Conservation (phyloP, 2,888 invertebrate species). For the Sinopyrophorus schimmeli region DNA sequence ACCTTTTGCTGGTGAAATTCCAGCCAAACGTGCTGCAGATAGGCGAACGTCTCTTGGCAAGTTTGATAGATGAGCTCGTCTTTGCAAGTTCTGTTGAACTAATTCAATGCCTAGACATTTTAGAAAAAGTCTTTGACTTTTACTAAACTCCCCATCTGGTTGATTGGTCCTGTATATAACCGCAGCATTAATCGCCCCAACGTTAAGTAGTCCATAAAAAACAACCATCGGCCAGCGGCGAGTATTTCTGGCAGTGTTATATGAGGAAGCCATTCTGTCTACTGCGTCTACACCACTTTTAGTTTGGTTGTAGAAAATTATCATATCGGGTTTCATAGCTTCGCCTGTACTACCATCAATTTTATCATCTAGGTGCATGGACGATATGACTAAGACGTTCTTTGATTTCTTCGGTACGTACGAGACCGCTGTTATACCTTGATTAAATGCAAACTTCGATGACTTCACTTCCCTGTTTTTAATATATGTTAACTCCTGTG, state of each 20-base stretch:
- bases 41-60: neutral
- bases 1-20: too few species aligned
- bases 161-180: conserved; percentile 7
- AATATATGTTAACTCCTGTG: neutral
- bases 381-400: conserved; percentile 13
- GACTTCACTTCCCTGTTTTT: conserved; percentile 7
- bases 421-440: conserved; percentile 2
- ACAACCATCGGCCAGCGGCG: conserved; percentile 17
- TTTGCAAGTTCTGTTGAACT: neutral
- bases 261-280: neutral
- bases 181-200: conserved; percentile 9
- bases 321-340: conserved; percentile 10
- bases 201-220: conserved; percentile 12
- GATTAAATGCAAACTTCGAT: conserved; percentile 1
- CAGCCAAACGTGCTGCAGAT: conserved; percentile 4
- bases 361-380: conserved; percentile 8
- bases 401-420: conserved; percentile 14
- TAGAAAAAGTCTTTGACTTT: conserved; percentile 6
- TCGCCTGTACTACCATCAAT: conserved; percentile 4
- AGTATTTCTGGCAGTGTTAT: conserved; percentile 11
- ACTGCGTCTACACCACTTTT: conserved; percentile 5
- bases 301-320: conserved; percentile 12
- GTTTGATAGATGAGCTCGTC: neutral
- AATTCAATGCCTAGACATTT: neutral
- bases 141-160: conserved; percentile 1